Base-by-base conservation (phyloP, 2,888 invertebrate genomes). In the Platycheirus rosarum region DNA sequence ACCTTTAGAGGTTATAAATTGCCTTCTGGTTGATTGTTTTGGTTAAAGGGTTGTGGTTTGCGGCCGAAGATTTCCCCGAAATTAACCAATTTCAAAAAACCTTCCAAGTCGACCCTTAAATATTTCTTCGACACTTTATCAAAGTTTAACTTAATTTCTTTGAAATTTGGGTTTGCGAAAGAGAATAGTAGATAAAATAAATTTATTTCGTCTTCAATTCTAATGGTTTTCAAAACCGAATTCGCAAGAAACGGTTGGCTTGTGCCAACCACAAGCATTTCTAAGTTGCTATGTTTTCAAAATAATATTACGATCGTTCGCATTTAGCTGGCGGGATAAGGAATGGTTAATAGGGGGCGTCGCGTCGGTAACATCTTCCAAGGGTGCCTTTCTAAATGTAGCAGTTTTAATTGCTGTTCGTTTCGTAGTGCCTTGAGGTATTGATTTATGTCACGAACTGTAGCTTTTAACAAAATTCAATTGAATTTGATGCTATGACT, bases 381-480 rank as follows among this genome's bases (percentile, higher is more conserved):
- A 9, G 8, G 9, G 2, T 14, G 40, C 20, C 29, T 32, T 8
- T 32, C 60, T 44, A 44, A 75, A 57, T 76, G 74, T 13, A 48
- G 37, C 44, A 55, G 35, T 55, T 62, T 35, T 18, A 37, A 62
- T 53, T 26, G 77, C 42, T 37, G 60, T 35, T 35, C 42, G n/a
- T n/a, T n/a, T n/a, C n/a, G n/a, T n/a, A n/a, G n/a, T n/a, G n/a
- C n/a, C n/a, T n/a, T n/a, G 8, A 32, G 8, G 65, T 70, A 66
- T 80, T 75, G 80, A 80, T 80, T 75, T 66, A 75, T 80, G 51
- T 66, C 53, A 57, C 65, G 70, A 80, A 76, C 70, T 60, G 65
- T 53, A 80, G 75, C 80, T 80, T 76, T 80, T 66, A 75, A 66
- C 74, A 16, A 42, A 75, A 60, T 70, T 65, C 49, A 75, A 75